Conservation (phyloP, 2,797 vertebrate genomes). For the Smutsia temminckii region DNA sequence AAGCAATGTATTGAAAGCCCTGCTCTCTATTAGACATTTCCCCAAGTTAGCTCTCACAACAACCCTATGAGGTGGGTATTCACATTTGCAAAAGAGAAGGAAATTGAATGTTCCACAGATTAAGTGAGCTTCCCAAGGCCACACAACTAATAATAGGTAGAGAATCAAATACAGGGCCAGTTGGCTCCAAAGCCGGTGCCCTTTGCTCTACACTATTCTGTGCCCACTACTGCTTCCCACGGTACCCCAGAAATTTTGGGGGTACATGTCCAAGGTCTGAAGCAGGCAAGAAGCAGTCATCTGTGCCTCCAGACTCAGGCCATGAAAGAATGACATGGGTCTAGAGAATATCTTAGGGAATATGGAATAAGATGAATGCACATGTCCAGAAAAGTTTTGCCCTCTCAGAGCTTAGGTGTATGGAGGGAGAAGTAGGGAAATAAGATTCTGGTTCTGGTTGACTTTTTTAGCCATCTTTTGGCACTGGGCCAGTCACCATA, state of each 20-base stretch:
- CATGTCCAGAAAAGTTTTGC: neutral
- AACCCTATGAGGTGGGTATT: neutral
- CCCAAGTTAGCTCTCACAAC: neutral
- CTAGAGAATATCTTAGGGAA: neutral
- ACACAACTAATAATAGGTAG: neutral
- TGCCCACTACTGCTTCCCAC: neutral
- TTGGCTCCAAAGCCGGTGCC: neutral
- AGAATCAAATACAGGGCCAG: neutral
- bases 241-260: neutral
- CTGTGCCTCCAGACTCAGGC: neutral
- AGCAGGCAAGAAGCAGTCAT: neutral
- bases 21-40: neutral
- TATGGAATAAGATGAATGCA: neutral
- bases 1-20: neutral
- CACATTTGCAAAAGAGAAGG: neutral
- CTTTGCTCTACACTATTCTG: neutral
- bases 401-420: neutral
- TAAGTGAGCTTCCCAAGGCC: neutral
- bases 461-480: neutral
- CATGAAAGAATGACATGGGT: neutral
- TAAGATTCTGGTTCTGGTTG: neutral
- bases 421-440: neutral
- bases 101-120: neutral
- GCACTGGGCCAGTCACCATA: neutral
- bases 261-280: neutral